A percentile compares a stretch with the other conserved stretches of the same genome.
These are phyloP conservation scores for Xestobium rufovillosum DNA, from an alignment of 2,888 invertebrate species.

Conservation along the genomic window DNA sequence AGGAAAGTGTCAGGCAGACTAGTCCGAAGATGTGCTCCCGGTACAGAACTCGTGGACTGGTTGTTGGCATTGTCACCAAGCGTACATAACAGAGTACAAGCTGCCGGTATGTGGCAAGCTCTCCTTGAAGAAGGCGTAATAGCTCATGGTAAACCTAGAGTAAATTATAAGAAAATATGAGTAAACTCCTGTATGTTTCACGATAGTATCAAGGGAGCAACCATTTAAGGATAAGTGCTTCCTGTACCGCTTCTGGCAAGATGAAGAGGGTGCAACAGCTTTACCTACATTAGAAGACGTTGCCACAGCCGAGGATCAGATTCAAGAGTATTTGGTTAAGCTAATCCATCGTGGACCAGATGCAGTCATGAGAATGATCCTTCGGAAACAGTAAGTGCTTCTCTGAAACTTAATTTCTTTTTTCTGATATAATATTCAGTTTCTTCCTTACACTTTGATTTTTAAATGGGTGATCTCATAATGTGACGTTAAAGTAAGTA, in stretches of 20 bases:
- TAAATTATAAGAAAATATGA: background rate
- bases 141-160: constrained; percentile 56
- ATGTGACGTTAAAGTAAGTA: too few relatives aligned
- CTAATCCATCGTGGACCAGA: constrained; percentile 69
- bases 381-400: constrained; percentile 67
- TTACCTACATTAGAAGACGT: constrained; percentile 52
- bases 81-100: constrained; percentile 60
- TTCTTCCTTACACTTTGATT: too few relatives aligned
- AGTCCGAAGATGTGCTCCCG: constrained; percentile 64
- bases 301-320: constrained; percentile 59
- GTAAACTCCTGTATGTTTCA: constrained; percentile 16
- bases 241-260: constrained; percentile 73
- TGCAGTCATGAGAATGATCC: constrained; percentile 70
- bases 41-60: constrained; percentile 78
- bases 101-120: constrained; percentile 78
- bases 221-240: constrained; percentile 77
- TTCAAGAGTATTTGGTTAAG: constrained; percentile 57
- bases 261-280: constrained; percentile 54
- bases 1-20: constrained; percentile 53
- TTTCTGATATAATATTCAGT: too few relatives aligned
- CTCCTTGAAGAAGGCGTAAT: constrained; percentile 72
- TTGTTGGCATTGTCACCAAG: constrained; percentile 55
- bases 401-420: too few relatives aligned
- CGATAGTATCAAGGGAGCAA: constrained; percentile 70
- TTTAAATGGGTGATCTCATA: too few relatives aligned